Evolutionary conservation across 2,797 vertebrate species (phyloP).

Genomic region (Neoniphon sammara): DNA sequence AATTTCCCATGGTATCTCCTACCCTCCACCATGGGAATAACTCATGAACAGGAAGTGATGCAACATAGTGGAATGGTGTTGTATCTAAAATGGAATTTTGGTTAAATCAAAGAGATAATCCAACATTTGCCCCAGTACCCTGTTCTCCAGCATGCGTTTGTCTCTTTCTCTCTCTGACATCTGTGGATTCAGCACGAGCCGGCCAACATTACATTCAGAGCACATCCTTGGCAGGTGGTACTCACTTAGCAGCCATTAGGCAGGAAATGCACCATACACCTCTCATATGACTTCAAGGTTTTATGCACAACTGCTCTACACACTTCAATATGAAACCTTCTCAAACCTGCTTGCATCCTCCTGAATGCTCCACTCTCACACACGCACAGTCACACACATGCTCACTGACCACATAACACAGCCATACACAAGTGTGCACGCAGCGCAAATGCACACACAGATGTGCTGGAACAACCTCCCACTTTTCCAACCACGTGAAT

Average conservation of each 20-base stretch:
- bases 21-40: constrained; percentile 60
- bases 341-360: constrained; percentile 27
- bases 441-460: not conserved
- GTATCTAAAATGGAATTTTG: constrained; percentile 78
- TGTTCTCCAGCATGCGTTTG: constrained; percentile 56
- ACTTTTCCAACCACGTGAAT: constrained; percentile 11
- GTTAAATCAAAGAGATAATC: constrained; percentile 44
- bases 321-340: not conserved
- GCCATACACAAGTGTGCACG: not conserved
- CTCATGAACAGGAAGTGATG: constrained; percentile 72
- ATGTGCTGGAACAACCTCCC: constrained; percentile 4
- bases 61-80: constrained; percentile 71
- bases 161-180: constrained; percentile 12
- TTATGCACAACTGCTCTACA: constrained; percentile 13
- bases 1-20: constrained; percentile 49
- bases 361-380: constrained; percentile 10
- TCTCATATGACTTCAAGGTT: constrained; percentile 1
- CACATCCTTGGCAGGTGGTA: constrained; percentile 6
- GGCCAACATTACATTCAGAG: constrained; percentile 17
- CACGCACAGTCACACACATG: not conserved
- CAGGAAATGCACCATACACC: constrained; percentile 1
- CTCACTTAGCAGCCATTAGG: constrained; percentile 4
- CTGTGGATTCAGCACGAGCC: constrained; percentile 23
- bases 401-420: constrained; percentile 13
- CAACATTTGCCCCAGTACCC: constrained; percentile 36